Base-by-base conservation (phyloP, 1,140 invertebrate species). In the Stratiolaelaps scimitus region DNA sequence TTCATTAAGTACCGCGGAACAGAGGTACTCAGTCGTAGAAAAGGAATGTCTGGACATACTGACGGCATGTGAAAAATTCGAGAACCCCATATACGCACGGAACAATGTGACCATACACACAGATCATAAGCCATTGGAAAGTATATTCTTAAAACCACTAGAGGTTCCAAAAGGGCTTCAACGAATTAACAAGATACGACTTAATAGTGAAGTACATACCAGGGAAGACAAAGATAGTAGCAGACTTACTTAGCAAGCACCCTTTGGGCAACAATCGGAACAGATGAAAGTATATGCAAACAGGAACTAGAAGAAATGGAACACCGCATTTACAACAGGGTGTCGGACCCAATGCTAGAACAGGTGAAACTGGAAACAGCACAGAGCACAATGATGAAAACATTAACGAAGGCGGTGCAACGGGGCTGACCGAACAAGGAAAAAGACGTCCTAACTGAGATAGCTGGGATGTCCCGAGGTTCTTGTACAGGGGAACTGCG, bases 341-440 rank as follows among this genome's bases (percentile, higher is more conserved):
- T 60, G 1, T 60, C 53, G 53, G 53, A 60, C 23, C 15, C 15
- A 15, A 26, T 60, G 4, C 15, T 60, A 60, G 26, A n/a, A 60
- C 15, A 15, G 4, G 23, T 40, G 4, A 40, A 15, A 17, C 26
- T 23, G 53, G 26, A 34, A 0, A 4, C 23, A 26, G 1, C 26
- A 26, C 34, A 34, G 15, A 20, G 53, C 4, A 1, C 2, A 13
- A 26, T 34, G 15, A n/a, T 17, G 53, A 26, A 34, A 15, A 15
- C 4, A 15, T 26, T 15, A 17, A 29, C 2, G 4, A 29, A 15
- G 15, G 53, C 47, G 4, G 15, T 23, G 4, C 15, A 48, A 4
- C 26, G 7, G 15, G 15, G 15, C 15, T 28, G 26, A 28, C 19
- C 15, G 19, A 6, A 6, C 47, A 48, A 28, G 15, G 15, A 48